phyloP scores from a whole-genome alignment of 2,888 invertebrate genomes.

The Zootermopsis nevadensis region DNA sequence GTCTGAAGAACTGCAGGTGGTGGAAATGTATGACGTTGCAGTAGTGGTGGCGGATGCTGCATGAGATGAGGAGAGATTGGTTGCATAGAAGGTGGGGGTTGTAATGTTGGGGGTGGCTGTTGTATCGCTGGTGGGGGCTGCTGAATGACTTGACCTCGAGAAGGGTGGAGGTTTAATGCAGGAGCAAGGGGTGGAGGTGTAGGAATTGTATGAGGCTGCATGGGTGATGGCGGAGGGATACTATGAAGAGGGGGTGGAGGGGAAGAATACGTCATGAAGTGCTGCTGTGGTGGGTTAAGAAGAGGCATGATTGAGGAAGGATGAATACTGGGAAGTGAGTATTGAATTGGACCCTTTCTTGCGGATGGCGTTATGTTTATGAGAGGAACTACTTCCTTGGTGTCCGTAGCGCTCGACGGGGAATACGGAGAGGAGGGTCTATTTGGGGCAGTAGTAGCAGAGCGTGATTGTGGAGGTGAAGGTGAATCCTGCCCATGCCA shows the following conservation, averaged over 20 bases:
- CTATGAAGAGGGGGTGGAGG: conserved; percentile 60
- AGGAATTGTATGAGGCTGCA: conserved; percentile 65
- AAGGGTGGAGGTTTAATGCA: conserved; percentile 56
- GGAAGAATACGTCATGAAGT: conserved; percentile 61
- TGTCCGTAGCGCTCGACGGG: conserved; percentile 54
- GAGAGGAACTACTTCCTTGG: conserved; percentile 59
- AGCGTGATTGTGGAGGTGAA: not conserved
- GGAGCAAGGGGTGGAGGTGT: conserved; percentile 58
- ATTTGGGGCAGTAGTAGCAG: not conserved
- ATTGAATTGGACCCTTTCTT: conserved; percentile 58
- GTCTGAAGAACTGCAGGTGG: conserved; percentile 1
- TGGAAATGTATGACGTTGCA: conserved; percentile 55
- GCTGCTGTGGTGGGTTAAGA: conserved; percentile 56
- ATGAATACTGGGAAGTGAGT: conserved; percentile 55
- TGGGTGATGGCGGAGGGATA: conserved; percentile 60
- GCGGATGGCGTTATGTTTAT: conserved; percentile 63
- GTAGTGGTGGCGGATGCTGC: not conserved
- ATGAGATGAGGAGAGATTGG: not conserved
- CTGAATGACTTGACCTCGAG: not conserved
- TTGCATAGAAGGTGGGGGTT: conserved; percentile 9
- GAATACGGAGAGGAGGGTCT: conserved; percentile 54
- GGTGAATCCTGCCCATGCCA: conserved; percentile 27
- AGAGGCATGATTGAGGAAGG: conserved; percentile 56
- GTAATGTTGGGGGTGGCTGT: conserved; percentile 55
- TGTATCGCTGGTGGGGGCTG: conserved; percentile 11